Conservation (phyloP, 2,113 vertebrate genomes). For the Mesocricetus auratus region DNA sequence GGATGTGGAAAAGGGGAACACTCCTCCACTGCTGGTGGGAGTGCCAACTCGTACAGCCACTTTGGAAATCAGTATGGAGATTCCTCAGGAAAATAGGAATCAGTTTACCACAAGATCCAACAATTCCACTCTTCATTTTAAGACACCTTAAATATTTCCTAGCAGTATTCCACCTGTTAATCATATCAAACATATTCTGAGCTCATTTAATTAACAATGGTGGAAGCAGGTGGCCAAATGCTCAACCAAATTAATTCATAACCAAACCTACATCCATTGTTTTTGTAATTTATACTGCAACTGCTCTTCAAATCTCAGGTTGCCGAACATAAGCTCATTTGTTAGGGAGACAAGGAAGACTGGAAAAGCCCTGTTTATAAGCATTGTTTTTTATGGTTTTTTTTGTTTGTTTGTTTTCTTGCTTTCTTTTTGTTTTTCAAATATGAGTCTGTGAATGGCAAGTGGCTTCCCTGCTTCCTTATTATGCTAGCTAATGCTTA, state of each 20-base stretch:
- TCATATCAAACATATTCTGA: background rate
- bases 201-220: constrained; percentile 6
- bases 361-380: constrained; percentile 42
- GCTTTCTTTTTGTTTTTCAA: constrained; percentile 46
- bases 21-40: no score
- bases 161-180: background rate
- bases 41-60: no score
- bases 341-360: background rate
- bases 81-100: no score
- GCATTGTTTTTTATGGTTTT: constrained; percentile 22
- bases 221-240: background rate
- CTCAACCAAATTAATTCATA: background rate
- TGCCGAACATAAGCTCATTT: constrained; percentile 56
- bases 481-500: constrained; percentile 56
- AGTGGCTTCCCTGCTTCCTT: constrained; percentile 64
- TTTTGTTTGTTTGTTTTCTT: background rate
- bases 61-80: no score
- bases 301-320: constrained; percentile 38
- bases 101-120: no score
- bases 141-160: background rate
- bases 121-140: background rate
- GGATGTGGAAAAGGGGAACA: no score
- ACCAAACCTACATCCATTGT: background rate
- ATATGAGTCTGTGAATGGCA: constrained; percentile 50
- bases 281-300: background rate